Evolutionary conservation across 2,113 vertebrate species (phyloP), one percentile per base, ranked within the genome.

Genomic region (Meles meles): DNA sequence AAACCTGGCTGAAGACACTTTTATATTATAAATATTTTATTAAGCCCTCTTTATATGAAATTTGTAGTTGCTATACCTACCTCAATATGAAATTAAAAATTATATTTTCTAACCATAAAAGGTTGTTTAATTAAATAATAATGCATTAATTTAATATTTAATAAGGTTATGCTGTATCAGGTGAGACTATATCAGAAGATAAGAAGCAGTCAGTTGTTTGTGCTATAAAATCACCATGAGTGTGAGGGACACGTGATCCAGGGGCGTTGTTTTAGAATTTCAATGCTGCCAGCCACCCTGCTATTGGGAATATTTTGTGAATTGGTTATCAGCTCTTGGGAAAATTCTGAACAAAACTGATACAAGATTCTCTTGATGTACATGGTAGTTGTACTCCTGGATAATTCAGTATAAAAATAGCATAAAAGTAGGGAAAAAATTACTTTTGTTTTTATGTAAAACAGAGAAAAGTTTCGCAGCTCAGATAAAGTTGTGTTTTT

Each of bases 11-110:
- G 23, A 61, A 44, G 37, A 86, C 4, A 27, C 37, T 55, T 82
- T 80, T 12, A 20, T n/a, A 72, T 77, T 72, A 61, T 25, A 83
- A 63, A 31, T 94, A 91, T 71, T 84, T 96, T 90, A 96, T 93
- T 90, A 47, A 71, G 29, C 37, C 49, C 49, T 13, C 21, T 92
- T 92, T 37, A 6, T 17, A 49, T 76, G 52, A 88, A 95, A 79
- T 89, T 39, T 82, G 69, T 63, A 63, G 84, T 42, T 65, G 90
- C 90, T 90, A 87, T 11, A 67, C 44, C 37, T 74, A 90, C 7
- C 42, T 92, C 17, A 23, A 81, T 6, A 65, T 11, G 34, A 97
- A 92, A 87, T 47, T 1, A 82, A 96, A 97, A 88, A 90, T 27
- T 55, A 44, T 59, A 18, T n/a, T 59, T 27, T 21, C 49, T 79